Evolutionary conservation across 2,888 invertebrate species (phyloP).

Genomic region (Hofmannophila pseudospretella): DNA sequence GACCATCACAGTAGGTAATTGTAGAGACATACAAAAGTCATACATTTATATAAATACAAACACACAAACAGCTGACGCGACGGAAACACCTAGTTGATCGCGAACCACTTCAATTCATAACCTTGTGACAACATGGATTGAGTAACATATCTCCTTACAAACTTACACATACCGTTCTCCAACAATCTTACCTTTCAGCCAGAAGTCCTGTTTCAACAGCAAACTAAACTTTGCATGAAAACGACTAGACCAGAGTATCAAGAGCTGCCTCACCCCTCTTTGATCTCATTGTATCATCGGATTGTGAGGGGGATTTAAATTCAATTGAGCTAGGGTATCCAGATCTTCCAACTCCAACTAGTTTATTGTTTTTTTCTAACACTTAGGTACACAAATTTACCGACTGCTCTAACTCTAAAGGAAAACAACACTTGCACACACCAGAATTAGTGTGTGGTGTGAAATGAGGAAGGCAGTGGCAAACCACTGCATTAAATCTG

Average conservation of each 20-base stretch:
- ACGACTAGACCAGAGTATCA: slow-evolving; percentile 32
- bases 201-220: slow-evolving; percentile 16
- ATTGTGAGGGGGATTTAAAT: slow-evolving; percentile 38
- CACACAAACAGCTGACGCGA: slow-evolving; percentile 60
- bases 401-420: too few species aligned
- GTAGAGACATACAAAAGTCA: not conserved
- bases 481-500: too few species aligned
- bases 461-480: too few species aligned
- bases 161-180: slow-evolving; percentile 16
- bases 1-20: too few species aligned
- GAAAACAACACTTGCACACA: too few species aligned
- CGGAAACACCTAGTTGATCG: slow-evolving; percentile 74
- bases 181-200: slow-evolving; percentile 10
- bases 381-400: too few species aligned
- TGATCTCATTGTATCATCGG: slow-evolving; percentile 19
- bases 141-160: slow-evolving; percentile 66
- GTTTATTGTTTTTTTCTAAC: too few species aligned
- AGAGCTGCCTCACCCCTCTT: slow-evolving; percentile 29
- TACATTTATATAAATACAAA: too few species aligned
- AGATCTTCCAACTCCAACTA: too few species aligned
- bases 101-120: slow-evolving; percentile 75
- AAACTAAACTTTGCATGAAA: slow-evolving; percentile 25
- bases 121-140: slow-evolving; percentile 72
- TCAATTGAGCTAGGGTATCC: slow-evolving; percentile 34
- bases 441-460: too few species aligned